phyloP scores from a whole-genome alignment of 2,888 invertebrate genomes.

The Ephialtes manifestator region DNA sequence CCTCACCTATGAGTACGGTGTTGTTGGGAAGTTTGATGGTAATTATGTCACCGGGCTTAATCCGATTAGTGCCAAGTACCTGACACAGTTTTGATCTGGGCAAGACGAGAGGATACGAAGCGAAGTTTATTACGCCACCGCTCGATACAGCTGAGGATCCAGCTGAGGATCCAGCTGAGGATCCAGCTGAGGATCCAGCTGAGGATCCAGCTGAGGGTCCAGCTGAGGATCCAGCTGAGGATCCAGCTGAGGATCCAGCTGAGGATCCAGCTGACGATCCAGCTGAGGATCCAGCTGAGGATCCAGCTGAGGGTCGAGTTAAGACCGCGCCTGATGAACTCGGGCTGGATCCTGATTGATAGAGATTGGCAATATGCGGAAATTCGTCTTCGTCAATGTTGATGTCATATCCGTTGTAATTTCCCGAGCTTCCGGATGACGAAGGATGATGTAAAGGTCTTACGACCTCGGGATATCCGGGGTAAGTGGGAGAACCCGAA shows the following conservation, averaged over 20 bases:
- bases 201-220: not conserved
- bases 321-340: not conserved
- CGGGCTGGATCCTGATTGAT: not conserved
- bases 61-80: conserved; percentile 60
- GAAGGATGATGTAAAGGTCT: not conserved
- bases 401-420: not conserved
- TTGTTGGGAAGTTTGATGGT: conserved; percentile 65
- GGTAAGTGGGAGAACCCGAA: not conserved
- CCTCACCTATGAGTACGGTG: conserved; percentile 65
- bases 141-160: not conserved
- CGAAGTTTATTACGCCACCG: not conserved
- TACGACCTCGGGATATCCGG: not conserved
- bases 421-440: not conserved
- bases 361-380: not conserved
- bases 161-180: not conserved
- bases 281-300: not conserved
- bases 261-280: not conserved
- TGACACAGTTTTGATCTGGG: conserved; percentile 61
- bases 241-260: not conserved
- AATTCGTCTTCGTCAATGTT: not conserved
- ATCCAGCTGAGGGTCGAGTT: too few species aligned
- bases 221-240: not conserved
- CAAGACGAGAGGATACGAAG: conserved; percentile 52
- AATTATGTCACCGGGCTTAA: conserved; percentile 73
- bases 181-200: not conserved